Evolutionary conservation across 2,797 vertebrate genomes (phyloP).

Genomic region (Lacerta viridis): DNA sequence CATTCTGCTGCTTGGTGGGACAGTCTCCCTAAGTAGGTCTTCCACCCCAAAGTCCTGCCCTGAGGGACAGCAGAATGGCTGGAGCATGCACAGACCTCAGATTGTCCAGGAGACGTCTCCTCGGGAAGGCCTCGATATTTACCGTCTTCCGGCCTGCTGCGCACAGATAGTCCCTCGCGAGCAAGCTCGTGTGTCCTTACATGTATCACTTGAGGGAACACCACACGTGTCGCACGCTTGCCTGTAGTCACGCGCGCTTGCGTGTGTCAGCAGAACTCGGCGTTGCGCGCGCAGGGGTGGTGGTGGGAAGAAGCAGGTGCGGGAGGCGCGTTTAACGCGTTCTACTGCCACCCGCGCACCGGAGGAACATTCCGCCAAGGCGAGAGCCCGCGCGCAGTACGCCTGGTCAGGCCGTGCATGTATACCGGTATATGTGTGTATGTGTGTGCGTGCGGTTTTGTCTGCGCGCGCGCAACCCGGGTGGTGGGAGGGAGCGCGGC

Average conservation of each 20-base stretch:
- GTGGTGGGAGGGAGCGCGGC: not conserved
- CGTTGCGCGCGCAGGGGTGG: not conserved
- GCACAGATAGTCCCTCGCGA: not conserved
- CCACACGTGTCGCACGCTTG: not conserved
- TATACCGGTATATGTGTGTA: not conserved
- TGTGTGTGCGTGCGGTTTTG: not conserved
- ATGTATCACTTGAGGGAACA: not conserved
- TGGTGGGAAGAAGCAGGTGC: not conserved
- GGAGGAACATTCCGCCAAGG: not conserved
- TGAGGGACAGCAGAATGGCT: too few relatives aligned
- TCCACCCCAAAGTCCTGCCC: too few relatives aligned
- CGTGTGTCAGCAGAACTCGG: not conserved
- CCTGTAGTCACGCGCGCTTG: constrained; percentile 29
- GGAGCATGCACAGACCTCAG: too few relatives aligned
- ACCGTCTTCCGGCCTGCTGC: not conserved
- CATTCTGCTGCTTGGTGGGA: too few relatives aligned
- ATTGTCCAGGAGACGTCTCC: not conserved
- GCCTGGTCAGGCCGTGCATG: not conserved
- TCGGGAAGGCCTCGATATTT: not conserved
- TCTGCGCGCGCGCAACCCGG: not conserved
- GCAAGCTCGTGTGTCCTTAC: not conserved
- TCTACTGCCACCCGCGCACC: not conserved
- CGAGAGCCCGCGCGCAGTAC: not conserved
- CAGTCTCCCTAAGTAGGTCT: too few relatives aligned
- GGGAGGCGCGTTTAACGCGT: not conserved